phyloP scores from a whole-genome alignment of 2,797 vertebrate species.

The Parauchenoglanis ngamensis region DNA sequence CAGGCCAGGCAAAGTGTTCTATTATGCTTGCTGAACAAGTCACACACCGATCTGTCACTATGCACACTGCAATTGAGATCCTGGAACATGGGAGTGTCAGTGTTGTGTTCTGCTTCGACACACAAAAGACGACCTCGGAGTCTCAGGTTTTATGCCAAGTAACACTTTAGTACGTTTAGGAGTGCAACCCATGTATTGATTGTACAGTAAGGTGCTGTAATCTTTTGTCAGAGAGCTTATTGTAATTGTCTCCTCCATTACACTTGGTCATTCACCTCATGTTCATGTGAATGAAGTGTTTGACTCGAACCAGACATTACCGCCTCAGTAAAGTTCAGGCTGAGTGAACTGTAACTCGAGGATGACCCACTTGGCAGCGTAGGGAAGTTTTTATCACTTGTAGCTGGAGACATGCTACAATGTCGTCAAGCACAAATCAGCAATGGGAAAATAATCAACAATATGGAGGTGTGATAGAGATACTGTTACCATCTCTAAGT shows the following conservation, averaged over 20 bases:
- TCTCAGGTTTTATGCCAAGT: not conserved
- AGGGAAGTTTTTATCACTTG: not conserved
- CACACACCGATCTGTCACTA: not conserved
- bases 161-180: not conserved
- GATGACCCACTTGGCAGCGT: not conserved
- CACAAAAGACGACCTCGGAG: not conserved
- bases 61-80: not conserved
- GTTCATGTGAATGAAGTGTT: not conserved
- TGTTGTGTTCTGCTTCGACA: not conserved
- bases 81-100: not conserved
- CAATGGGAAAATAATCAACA: not conserved
- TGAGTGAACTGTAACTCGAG: not conserved
- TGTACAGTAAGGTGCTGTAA: not conserved
- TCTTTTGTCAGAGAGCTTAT: not conserved
- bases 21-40: not conserved
- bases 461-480: not conserved
- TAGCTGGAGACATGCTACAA: not conserved
- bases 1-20: not conserved
- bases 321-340: not conserved
- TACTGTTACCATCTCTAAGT: not conserved
- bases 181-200: not conserved
- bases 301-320: not conserved
- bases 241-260: not conserved
- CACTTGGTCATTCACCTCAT: not conserved
- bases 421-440: not conserved